Evolutionary conservation across 2,888 invertebrate genomes (phyloP), one percentile per base, ranked within the genome.

Genomic region (Plutella xylostella): DNA sequence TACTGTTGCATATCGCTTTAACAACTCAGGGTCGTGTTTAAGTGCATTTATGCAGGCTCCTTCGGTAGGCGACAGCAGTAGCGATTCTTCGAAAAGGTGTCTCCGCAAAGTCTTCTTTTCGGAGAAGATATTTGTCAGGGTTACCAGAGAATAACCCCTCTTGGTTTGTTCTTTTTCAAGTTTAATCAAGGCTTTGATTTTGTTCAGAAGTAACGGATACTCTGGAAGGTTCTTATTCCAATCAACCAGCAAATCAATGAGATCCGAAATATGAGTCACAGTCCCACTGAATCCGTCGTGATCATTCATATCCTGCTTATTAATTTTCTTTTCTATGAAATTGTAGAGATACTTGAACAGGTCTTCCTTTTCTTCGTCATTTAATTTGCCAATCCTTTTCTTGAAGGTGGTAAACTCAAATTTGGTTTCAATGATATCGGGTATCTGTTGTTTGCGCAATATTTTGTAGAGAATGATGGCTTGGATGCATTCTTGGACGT

Each of bases 51-150:
- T 40, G 43, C 65, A 68, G 9, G 58, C 66, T 12, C 62, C 55
- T 50, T 69, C 65, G 19, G 56, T 57, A 4, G 67, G 68, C 34
- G 53, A 53, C 45, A 78, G 47, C 15, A 49, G 21, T 33, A 79
- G 30, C 2, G 77, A 78, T 25, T 74, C 68, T 45, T 72, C 63
- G 52, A 78, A 77, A 54, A 79, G 56, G 15, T 51, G 45, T 48
- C 56, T 72, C 45, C 61, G 60, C 77, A 75, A 77, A 12, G 67
- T 58, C 48, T 72, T 77, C 19, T 78, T 68, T 42, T 58, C 56
- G 43, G 70, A 65, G 48, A 76, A 79, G n/a, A n/a, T n/a, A n/a
- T n/a, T n/a, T n/a, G n/a, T n/a, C 34, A 77, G 49, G n/a, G 28
- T 12, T 12, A 9, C 33, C 2, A 33, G 9, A 21, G n/a, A 12